Conservation (phyloP, 2,888 invertebrate genomes). For the Omphaloscelis lunosa region DNA sequence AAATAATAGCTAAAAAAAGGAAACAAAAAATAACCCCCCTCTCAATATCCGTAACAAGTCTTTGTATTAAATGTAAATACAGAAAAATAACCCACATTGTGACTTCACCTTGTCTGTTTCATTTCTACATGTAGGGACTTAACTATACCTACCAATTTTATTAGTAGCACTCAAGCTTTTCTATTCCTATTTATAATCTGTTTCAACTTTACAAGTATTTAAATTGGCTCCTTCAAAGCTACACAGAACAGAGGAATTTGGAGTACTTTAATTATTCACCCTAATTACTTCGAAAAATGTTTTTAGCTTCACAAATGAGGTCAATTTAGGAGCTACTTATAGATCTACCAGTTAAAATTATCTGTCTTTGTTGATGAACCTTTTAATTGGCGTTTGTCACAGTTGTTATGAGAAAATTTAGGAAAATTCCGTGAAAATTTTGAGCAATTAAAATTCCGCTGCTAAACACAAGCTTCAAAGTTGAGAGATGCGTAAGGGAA, state of each 20-base stretch:
- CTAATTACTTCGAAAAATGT: conserved; percentile 35
- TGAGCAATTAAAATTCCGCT: not conserved
- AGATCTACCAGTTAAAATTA: not conserved
- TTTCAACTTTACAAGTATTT: conserved; percentile 23
- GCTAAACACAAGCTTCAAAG: no score
- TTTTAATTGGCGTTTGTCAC: conserved; percentile 24
- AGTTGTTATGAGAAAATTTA: not conserved
- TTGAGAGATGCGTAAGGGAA: not conserved
- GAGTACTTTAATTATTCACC: conserved; percentile 4
- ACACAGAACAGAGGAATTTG: not conserved
- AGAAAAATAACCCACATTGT: not conserved
- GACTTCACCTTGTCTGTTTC: not conserved
- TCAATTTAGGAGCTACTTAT: conserved; percentile 10
- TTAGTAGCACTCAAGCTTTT: conserved; percentile 8
- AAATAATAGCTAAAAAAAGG: not conserved
- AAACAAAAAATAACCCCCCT: not conserved
- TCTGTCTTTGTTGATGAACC: conserved; percentile 21
- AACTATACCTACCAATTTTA: conserved; percentile 9
- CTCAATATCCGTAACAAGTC: not conserved
- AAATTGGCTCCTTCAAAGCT: conserved; percentile 4
- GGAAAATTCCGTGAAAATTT: not conserved
- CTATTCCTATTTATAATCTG: conserved; percentile 7
- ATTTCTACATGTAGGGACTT: not conserved
- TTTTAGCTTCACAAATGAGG: conserved; percentile 23
- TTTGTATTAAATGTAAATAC: not conserved